Evolutionary conservation across 1,140 invertebrate species (phyloP), one percentile per base, ranked within the genome.

Genomic region (Marisa cornuarietis): DNA sequence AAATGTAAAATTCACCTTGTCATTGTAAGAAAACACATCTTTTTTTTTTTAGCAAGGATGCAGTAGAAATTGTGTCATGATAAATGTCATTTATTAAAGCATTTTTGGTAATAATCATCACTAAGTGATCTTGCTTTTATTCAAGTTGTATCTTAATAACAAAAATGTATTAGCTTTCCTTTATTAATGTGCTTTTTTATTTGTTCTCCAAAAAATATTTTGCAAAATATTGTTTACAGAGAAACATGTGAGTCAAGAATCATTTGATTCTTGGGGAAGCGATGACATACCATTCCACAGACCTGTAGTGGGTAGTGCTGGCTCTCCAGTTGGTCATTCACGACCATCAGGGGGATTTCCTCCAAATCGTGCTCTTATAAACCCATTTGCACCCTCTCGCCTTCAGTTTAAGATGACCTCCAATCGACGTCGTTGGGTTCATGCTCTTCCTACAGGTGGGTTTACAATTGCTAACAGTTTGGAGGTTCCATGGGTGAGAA

Each of bases 321-420:
- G 86, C 2, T 90, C 88, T 8, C 87, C 87, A 31, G 83, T 87
- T 7, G 84, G 85, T 42, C 86, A 88, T 78, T 85, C 86, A n/a
- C 83, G 83, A 10, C 65, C 73, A 42, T 71, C 82, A 4, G 76
- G 85, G n/a, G 79, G 84, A n/a, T 82, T 79, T n/a, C 83, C 83
- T n/a, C 84, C 83, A 31, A 85, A 86, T 62, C 79, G 88, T 65
- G 90, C 90, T 26, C 88, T 93, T 10, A 92, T 99, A 79, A 99
- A 99, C 92, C 98, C 98, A 0, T 99, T 99, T 91, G 97, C 98
- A 90, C 98, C 98, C 0, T 97, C 97, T 0, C 96, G 98, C 88
- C 96, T 99, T 78, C 97, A 96, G 58, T 97, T 99, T 76, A 98
- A 98, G 90, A 92, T 99, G 71, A 99, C 98, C 0, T 98, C 97